phyloP scores from a whole-genome alignment of 37 sponge, comb jelly and placozoan genomes.

The Ianthella basta region DNA sequence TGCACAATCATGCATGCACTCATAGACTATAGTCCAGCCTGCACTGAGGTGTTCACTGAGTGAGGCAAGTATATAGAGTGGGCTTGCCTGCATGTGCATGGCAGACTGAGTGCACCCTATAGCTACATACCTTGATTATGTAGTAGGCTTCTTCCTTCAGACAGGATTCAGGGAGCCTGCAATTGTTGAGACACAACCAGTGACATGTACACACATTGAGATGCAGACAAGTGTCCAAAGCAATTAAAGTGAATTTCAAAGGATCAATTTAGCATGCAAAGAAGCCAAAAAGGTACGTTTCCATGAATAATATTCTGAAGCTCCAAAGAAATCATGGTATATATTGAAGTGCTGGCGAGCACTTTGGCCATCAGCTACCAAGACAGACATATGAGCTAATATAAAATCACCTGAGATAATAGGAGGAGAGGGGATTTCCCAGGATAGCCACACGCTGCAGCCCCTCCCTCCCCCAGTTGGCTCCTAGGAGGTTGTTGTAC shows the following conservation, averaged over 20 bases:
- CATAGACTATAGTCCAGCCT: too few species aligned
- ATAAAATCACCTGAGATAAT: constrained; percentile 46
- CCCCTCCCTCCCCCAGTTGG: constrained; percentile 56
- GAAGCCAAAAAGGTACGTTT: too few species aligned
- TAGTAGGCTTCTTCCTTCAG: constrained; percentile 27
- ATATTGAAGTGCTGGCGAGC: background rate
- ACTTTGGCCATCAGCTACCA: too few species aligned
- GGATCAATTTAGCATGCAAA: too few species aligned
- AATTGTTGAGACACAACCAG: background rate
- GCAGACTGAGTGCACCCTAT: background rate
- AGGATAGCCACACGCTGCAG: constrained; percentile 51
- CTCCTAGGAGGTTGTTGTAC: constrained; percentile 79
- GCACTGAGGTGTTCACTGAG: too few species aligned
- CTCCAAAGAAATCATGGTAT: background rate
- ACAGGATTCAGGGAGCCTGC: constrained; percentile 37
- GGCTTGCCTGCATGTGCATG: background rate
- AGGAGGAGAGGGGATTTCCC: constrained; percentile 70
- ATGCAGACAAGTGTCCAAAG: too few species aligned
- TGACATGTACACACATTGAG: background rate
- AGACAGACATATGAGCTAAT: background rate
- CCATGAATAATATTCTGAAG: too few species aligned
- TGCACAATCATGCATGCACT: too few species aligned
- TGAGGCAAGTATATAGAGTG: background rate
- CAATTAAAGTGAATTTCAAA: too few species aligned
- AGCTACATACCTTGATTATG: constrained; percentile 44